Evolutionary conservation across 2,888 invertebrate genomes (phyloP), one percentile per base, ranked within the genome.

Genomic region (Eudemis profundana): DNA sequence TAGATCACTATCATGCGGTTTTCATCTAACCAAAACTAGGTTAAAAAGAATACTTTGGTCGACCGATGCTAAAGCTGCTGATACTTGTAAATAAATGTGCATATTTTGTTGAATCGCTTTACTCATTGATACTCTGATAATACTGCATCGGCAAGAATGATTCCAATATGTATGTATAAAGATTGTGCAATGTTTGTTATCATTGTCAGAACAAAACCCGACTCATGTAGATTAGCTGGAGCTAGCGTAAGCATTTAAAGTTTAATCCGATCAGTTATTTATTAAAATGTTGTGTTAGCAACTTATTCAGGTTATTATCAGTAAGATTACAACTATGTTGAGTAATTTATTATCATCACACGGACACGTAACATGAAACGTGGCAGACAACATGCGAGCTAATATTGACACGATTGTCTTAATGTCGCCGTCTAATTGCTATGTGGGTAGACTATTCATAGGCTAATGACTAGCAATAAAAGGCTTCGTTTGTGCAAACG

Each of bases 321-420:
- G n/a, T n/a, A n/a, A n/a, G n/a, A n/a, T n/a, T n/a, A n/a, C n/a
- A n/a, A n/a, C n/a, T n/a, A n/a, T n/a, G n/a, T n/a, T n/a, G n/a
- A 21, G 44, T 27, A 21, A 56, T 23, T 19, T 50, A 44, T 57
- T 14, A 17, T 29, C 14, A 19, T 27, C 10, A 36, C 3, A 19
- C 44, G 40, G 14, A 29, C 54, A 14, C 36, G 14, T 40, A 15
- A 40, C 42, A 47, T 21, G 15, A 38, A 46, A 23, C 38, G 5
- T 5, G 47, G 10, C 23, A 5, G 27, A 50, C 36, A 36, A 17
- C 17, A 59, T 36, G 10, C 23, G 17, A 14, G 38, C 23, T 50
- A 50, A 50, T 57, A 57, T 64, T 57, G 44, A 44, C 57, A 51
- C 23, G 19, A 56, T 56, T 36, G 46, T 51, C 36, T 17, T 54